Percentiles rank a stretch among this genome's conserved stretches.
Conservation (phyloP, 2,797 vertebrate species). For the Furcifer pardalis region DNA sequence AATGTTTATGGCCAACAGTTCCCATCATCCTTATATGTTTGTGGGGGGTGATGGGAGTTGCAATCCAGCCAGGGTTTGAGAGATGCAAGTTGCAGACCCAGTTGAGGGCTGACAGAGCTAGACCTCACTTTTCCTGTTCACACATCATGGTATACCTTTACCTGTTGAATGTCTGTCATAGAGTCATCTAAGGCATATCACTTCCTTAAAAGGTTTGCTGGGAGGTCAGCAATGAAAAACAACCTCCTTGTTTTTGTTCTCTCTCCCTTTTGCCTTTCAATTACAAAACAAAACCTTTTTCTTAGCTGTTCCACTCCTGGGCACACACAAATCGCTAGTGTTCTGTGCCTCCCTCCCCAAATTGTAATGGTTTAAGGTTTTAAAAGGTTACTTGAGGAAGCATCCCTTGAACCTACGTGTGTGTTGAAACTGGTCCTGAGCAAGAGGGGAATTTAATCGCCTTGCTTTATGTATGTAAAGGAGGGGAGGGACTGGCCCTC, state of each 20-base stretch:
- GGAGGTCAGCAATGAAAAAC: not conserved
- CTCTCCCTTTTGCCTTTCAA: not conserved
- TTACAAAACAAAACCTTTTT: too few species aligned
- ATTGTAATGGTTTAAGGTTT: not conserved
- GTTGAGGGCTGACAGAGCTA: too few species aligned
- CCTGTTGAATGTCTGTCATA: not conserved
- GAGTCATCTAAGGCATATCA: rapidly evolving
- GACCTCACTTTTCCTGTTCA: too few species aligned
- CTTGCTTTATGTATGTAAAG: not conserved
- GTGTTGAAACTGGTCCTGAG: not conserved
- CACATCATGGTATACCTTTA: not conserved
- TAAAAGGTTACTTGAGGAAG: constrained; percentile 3
- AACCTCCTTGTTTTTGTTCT: too few species aligned
- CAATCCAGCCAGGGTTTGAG: too few species aligned
- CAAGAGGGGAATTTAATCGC: not conserved
- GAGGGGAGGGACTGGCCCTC: not conserved
- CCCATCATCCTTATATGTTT: too few species aligned
- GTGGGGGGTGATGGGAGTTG: too few species aligned
- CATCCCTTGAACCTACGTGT: not conserved
- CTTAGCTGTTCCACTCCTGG: not conserved
- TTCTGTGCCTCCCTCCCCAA: too few species aligned
- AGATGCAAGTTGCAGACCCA: too few species aligned
- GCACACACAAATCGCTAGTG: not conserved
- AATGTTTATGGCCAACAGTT: too few species aligned
- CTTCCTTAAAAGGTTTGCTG: too few species aligned